A percentile compares a stretch with the other conserved stretches of the same genome.
Conservation (phyloP, 2,888 invertebrate genomes). For the Nysson spinosus region DNA sequence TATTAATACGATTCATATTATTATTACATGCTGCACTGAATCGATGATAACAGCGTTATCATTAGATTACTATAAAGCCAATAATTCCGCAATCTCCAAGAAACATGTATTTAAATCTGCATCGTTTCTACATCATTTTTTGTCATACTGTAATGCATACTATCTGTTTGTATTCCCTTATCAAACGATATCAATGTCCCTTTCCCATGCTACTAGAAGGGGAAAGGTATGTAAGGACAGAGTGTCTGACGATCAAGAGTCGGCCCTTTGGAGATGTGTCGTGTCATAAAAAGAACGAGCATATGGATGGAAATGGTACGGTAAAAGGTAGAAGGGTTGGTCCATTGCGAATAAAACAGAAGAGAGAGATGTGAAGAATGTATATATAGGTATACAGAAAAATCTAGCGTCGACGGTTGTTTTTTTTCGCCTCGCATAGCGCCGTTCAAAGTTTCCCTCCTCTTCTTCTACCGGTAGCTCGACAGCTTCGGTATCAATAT, state of each 20-base stretch:
- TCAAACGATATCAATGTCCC: too few relatives aligned
- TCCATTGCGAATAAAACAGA: slow-evolving; percentile 44
- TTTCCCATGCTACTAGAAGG: slow-evolving; percentile 23
- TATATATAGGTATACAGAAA: too few relatives aligned
- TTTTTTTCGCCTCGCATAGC: slow-evolving; percentile 44
- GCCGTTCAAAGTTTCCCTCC: slow-evolving; percentile 55
- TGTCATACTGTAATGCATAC: too few relatives aligned
- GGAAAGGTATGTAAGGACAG: neutral
- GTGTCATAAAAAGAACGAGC: slow-evolving; percentile 23
- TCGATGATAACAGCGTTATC: too few relatives aligned
- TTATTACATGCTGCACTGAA: too few relatives aligned
- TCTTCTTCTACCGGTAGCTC: slow-evolving; percentile 26
- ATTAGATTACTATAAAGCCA: too few relatives aligned
- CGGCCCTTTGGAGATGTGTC: slow-evolving; percentile 47
- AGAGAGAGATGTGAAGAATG: too few relatives aligned
- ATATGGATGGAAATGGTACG: slow-evolving; percentile 31
- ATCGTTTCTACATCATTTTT: too few relatives aligned
- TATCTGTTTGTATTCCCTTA: too few relatives aligned
- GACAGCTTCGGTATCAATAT: slow-evolving; percentile 75
- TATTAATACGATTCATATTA: too few relatives aligned
- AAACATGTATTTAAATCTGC: too few relatives aligned
- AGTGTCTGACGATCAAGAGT: slow-evolving; percentile 42
- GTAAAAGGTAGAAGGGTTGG: slow-evolving; percentile 36
- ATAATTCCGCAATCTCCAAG: too few relatives aligned
- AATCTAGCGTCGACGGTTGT: slow-evolving; percentile 53